A percentile compares a stretch with the other conserved stretches of the same genome.
phyloP scores from a whole-genome alignment of 2,113 vertebrate genomes.

The Platichthys stellatus region DNA sequence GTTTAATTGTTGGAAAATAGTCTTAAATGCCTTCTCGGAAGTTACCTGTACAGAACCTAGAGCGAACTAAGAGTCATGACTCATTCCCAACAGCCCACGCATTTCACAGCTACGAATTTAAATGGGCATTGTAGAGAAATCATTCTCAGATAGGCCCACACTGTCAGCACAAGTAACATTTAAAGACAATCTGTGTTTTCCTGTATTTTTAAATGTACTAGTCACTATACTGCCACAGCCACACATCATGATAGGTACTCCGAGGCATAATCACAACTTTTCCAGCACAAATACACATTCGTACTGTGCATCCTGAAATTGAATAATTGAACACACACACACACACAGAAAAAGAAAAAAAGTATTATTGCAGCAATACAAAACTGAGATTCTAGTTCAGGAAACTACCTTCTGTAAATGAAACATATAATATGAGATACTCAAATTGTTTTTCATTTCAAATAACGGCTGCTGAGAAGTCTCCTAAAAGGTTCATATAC shows the following conservation, averaged over 20 bases:
- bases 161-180: conserved; percentile 19
- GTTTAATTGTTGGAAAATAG: conserved; percentile 1
- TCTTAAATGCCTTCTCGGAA: conserved; percentile 44
- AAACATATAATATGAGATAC: neutral
- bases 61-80: conserved; percentile 27
- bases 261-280: no score
- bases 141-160: conserved; percentile 22
- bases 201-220: conserved; percentile 1
- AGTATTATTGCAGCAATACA: conserved; percentile 2
- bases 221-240: neutral
- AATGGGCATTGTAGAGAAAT: conserved; percentile 9
- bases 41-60: neutral
- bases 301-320: neutral
- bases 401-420: neutral
- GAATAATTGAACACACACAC: neutral
- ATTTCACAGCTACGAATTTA: conserved; percentile 38
- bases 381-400: neutral
- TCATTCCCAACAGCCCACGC: conserved; percentile 48
- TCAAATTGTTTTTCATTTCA: neutral
- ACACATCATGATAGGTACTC: neutral
- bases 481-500: conserved; percentile 12
- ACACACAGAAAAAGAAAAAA: no score
- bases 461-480: neutral
- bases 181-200: neutral
- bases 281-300: neutral